Evolutionary conservation across 2,797 vertebrate genomes (phyloP).

Genomic region (Phrynocephalus vlangalii): DNA sequence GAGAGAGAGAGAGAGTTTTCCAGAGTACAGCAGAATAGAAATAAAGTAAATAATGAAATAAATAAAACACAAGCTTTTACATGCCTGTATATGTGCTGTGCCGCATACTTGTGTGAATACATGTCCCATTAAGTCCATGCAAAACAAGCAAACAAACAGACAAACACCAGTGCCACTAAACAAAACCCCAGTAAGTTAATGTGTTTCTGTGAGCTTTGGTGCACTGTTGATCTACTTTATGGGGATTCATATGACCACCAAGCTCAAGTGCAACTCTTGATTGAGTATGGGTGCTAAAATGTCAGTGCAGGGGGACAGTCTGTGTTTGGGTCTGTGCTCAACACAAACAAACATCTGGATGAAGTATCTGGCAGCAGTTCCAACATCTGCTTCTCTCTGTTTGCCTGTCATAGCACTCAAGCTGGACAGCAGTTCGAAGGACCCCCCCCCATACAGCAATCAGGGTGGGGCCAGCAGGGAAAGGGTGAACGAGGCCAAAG

Average conservation of each 20-base stretch:
- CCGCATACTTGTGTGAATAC: background rate
- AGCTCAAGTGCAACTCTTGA: conserved; percentile 7
- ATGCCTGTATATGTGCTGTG: background rate
- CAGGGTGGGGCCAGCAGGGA: conserved; percentile 17
- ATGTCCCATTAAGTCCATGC: background rate
- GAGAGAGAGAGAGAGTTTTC: too few relatives aligned
- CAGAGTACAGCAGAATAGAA: too few relatives aligned
- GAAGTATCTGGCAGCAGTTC: conserved; percentile 33
- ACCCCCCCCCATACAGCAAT: conserved; percentile 34
- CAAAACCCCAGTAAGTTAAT: background rate
- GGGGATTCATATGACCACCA: background rate
- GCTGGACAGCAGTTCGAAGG: conserved; percentile 24
- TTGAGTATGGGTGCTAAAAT: conserved; percentile 19
- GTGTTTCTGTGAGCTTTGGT: background rate
- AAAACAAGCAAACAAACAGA: background rate
- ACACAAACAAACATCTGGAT: conserved; percentile 50
- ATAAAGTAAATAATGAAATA: too few relatives aligned
- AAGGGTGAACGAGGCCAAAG: conserved; percentile 28
- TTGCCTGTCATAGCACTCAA: conserved; percentile 39
- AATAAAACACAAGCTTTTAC: background rate
- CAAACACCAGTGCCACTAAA: background rate
- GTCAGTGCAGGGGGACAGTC: conserved; percentile 30
- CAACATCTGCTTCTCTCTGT: conserved; percentile 49
- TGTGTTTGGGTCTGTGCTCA: conserved; percentile 36
- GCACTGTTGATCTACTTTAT: background rate